Percentiles rank a stretch among this genome's conserved stretches.
These are phyloP conservation scores for Neolamprologus kungweensis DNA, from an alignment of 2,113 vertebrate genomes.

Conservation along the genomic window DNA sequence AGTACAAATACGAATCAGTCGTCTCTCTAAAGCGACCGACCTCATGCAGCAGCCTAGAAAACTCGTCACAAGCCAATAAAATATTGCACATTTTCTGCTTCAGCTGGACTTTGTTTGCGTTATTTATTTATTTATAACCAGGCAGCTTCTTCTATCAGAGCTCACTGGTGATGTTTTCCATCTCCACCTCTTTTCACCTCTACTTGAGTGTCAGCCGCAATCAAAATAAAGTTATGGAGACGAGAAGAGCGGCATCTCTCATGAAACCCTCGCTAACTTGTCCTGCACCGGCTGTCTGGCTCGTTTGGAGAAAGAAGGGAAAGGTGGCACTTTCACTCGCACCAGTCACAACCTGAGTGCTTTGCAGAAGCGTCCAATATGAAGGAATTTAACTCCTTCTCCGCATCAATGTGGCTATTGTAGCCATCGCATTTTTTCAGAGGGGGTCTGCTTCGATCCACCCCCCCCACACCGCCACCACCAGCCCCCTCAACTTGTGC, in stretches of 20 bases:
- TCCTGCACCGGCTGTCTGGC: not conserved
- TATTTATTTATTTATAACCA: not conserved
- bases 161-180: not conserved
- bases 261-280: conserved; percentile 12
- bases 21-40: not conserved
- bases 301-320: not conserved
- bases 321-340: conserved; percentile 1
- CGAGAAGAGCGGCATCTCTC: not conserved
- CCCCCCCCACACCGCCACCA: not conserved
- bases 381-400: conserved; percentile 71
- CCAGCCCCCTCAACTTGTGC: conserved; percentile 24
- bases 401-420: conserved; percentile 60
- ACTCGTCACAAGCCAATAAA: not conserved
- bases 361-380: conserved; percentile 38
- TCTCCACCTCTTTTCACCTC: not conserved
- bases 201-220: not conserved
- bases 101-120: not conserved
- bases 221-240: conserved; percentile 3
- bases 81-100: not conserved
- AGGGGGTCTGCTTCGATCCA: conserved; percentile 28
- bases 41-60: not conserved
- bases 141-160: not conserved
- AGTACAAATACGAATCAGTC: not conserved
- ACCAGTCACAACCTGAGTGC: conserved; percentile 57
- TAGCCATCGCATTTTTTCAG: conserved; percentile 51